Base-by-base conservation (phyloP, 2,113 vertebrate species). In the Bubalus kerabau region DNA sequence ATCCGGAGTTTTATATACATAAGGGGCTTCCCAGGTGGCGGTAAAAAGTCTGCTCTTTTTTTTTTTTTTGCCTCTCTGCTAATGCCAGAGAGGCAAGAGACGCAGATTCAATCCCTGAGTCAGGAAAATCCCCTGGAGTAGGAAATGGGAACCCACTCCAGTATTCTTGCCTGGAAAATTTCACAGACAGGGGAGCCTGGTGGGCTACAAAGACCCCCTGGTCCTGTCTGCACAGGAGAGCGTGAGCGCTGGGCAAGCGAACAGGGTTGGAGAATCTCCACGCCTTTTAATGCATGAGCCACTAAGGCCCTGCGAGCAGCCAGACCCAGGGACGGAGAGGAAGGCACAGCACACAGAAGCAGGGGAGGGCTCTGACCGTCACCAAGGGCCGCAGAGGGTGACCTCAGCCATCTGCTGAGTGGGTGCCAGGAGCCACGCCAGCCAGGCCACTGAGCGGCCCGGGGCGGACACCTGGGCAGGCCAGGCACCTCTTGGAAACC, bases 391-490 rank as follows among this genome's bases (percentile, higher is more conserved):
- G 17, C 0, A 28, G 11, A 52, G 7, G 11, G 46, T 6, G 46
- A 32, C 78, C 17, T 81, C 28, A 2, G 60, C 52, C 26, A 9
- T 40, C 52, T 32, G 57, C 71, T 6, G 16, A 28, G 74, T 2
- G 6, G 32, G 24, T 0, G 0, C 59, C 10, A 52, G 57, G n/a
- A 46, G 36, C 81, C 2, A 23, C 5, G 5, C 14, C 0, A 2
- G 4, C 50, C 32, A 6, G 59, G 30, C 52, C 7, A 32, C 59
- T 5, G 5, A 5, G 7, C 43, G 1, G 30, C 14, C 40, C 15
- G 6, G 15, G 5, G 19, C 5, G 13, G 17, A n/a, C 23, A 3
- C 26, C 28, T 19, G 21, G 4, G 1, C 23, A 1, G 46, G 60
- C 46, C 19, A 0, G 28, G 21, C 54, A 24, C 17, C 7, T 7